These are phyloP conservation scores for Natator depressus DNA, from an alignment of 2,113 vertebrate species.

Conservation along the genomic window DNA sequence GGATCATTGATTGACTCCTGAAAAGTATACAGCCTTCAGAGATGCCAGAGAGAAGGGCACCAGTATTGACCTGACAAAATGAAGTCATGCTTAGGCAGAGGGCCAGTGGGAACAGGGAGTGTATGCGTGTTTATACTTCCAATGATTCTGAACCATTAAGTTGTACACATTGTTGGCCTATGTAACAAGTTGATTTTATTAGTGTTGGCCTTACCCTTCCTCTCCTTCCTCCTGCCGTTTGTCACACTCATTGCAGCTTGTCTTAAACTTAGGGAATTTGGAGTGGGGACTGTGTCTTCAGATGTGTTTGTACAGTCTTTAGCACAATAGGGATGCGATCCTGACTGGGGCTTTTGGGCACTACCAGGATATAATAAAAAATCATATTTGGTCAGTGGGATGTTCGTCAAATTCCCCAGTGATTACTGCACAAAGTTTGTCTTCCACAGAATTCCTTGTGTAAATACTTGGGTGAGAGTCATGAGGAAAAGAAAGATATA, in stretches of 20 bases:
- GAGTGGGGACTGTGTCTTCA: background rate
- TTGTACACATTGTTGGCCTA: background rate
- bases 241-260: background rate
- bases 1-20: background rate
- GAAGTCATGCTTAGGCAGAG: background rate
- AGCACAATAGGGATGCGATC: background rate
- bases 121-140: background rate
- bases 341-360: background rate
- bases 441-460: background rate
- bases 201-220: background rate
- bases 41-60: background rate
- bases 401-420: background rate
- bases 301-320: background rate
- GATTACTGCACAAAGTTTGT: background rate
- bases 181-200: background rate
- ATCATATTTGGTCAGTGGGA: background rate
- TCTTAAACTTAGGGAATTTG: background rate
- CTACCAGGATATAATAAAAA: background rate
- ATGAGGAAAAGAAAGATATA: background rate
- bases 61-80: background rate
- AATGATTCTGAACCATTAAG: constrained; percentile 19
- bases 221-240: background rate
- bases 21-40: background rate
- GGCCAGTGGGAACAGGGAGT: background rate
- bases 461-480: fast-evolving